Percentiles rank a stretch among this genome's conserved stretches.
These are phyloP conservation scores for Anhinga anhinga DNA, from an alignment of 2,113 vertebrate genomes.

Conservation along the genomic window DNA sequence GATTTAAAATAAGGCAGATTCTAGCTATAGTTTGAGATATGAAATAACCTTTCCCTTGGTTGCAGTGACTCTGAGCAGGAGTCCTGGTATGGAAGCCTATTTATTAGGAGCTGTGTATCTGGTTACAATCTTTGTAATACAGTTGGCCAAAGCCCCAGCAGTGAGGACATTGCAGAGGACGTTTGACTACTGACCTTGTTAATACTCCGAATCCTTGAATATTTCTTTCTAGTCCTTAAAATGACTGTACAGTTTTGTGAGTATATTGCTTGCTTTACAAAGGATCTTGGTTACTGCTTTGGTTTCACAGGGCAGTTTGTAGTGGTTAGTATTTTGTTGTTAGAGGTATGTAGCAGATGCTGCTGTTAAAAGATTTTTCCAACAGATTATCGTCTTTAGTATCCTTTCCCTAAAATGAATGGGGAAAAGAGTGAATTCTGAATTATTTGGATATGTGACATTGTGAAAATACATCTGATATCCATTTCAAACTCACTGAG, in stretches of 20 bases:
- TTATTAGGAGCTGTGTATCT: background rate
- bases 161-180: background rate
- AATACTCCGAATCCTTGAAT: background rate
- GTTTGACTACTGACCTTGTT: background rate
- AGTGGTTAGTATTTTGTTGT: background rate
- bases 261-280: background rate
- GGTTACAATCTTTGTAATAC: background rate
- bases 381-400: accelerated
- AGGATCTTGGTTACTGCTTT: background rate
- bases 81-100: background rate
- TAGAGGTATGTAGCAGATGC: background rate
- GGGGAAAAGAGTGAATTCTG: background rate
- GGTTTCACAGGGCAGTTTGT: background rate
- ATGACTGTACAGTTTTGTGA: background rate
- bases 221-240: background rate
- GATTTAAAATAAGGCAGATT: background rate
- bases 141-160: background rate
- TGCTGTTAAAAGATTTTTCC: background rate
- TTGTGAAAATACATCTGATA: background rate
- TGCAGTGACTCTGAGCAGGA: background rate
- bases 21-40: background rate
- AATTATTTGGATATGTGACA: background rate
- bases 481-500: background rate
- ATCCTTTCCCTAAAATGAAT: background rate
- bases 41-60: background rate